Conservation (phyloP, 2,888 invertebrate species). For the Torymus texanus region DNA sequence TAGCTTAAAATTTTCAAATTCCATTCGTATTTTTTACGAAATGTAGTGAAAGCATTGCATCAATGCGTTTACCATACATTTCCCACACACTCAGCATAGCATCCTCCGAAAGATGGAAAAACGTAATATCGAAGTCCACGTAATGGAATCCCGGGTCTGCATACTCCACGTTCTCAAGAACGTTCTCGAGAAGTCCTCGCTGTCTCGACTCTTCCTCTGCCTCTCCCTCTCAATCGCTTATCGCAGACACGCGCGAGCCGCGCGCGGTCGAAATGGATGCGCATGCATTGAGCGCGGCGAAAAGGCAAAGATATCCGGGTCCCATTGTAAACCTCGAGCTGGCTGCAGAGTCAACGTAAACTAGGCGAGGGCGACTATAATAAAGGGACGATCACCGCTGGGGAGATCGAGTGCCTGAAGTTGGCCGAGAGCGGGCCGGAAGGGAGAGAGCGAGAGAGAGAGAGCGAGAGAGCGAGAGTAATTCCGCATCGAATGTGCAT, state of each 20-base stretch:
- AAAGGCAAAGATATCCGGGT: conserved; percentile 21
- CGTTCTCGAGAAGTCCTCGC: too few species aligned
- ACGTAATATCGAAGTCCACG: too few species aligned
- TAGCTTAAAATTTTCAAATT: too few species aligned
- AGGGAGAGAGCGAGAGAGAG: not conserved
- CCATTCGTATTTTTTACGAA: too few species aligned
- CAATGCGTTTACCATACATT: too few species aligned
- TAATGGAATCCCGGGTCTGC: too few species aligned
- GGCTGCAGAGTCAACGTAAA: conserved; percentile 26
- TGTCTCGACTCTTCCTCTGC: too few species aligned
- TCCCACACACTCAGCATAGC: too few species aligned
- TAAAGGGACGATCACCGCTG: conserved; percentile 9
- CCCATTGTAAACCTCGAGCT: conserved; percentile 31
- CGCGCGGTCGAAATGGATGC: conserved; percentile 21
- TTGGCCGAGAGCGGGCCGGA: not conserved
- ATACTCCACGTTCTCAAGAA: too few species aligned
- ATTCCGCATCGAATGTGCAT: conserved; percentile 18
- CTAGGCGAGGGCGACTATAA: conserved; percentile 1
- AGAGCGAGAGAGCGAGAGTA: not conserved
- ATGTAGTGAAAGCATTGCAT: too few species aligned
- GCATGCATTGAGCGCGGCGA: conserved; percentile 26
- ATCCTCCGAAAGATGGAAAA: too few species aligned
- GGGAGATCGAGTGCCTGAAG: conserved; percentile 10
- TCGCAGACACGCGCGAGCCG: not conserved
- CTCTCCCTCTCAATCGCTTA: conserved; percentile 23